phyloP scores from a whole-genome alignment of 2,113 vertebrate species.

The Pterophyllum scalare region DNA sequence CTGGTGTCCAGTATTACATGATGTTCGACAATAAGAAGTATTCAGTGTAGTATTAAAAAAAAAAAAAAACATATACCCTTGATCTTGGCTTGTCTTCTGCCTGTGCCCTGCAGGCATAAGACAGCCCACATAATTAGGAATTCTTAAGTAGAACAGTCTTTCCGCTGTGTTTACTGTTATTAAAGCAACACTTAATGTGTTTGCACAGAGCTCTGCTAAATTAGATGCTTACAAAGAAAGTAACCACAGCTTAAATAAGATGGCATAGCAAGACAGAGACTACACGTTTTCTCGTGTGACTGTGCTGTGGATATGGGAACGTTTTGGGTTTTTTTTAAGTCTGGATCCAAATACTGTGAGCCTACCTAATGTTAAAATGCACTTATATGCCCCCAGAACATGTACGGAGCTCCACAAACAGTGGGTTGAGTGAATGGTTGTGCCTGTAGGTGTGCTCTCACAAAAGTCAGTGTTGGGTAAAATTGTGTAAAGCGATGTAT shows the following conservation, averaged over 20 bases:
- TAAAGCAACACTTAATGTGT: conserved; percentile 11
- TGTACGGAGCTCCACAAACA: conserved; percentile 7
- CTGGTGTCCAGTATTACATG: conserved; percentile 7
- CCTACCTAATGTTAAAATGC: background rate
- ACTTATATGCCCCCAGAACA: conserved; percentile 7
- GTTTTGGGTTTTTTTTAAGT: background rate
- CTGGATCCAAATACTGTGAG: background rate
- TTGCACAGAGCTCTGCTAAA: conserved; percentile 44
- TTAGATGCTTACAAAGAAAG: conserved; percentile 24
- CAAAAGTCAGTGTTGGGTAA: background rate
- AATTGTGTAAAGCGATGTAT: background rate
- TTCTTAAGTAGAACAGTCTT: conserved; percentile 4
- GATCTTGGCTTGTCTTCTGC: conserved; percentile 24
- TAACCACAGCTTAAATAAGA: conserved; percentile 36
- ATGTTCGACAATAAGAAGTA: conserved; percentile 28
- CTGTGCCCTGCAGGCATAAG: background rate
- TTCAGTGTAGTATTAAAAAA: background rate
- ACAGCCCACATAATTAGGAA: conserved; percentile 9
- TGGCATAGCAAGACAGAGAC: background rate
- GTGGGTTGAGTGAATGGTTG: conserved; percentile 9
- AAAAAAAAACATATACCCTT: conserved; percentile 7
- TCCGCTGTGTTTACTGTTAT: conserved; percentile 9
- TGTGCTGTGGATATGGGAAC: conserved; percentile 2
- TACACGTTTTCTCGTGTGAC: background rate
- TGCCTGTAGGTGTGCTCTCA: conserved; percentile 32